Percentiles rank a stretch among this genome's conserved stretches.
Evolutionary conservation across 2,888 invertebrate genomes (phyloP).

Genomic region (Blomia tropicalis): DNA sequence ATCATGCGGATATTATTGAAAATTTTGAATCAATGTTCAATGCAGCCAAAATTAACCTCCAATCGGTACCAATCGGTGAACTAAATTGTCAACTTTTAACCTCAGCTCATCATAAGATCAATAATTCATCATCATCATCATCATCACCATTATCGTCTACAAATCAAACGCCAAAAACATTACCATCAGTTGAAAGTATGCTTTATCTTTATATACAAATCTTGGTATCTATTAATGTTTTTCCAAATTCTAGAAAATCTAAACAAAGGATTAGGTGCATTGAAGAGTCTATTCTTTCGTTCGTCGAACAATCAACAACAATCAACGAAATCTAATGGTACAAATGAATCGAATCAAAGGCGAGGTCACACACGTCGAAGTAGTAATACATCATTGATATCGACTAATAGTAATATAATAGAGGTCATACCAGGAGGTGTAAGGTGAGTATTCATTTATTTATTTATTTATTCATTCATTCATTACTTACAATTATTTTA

Average conservation of each 20-base stretch:
- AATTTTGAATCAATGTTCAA: slow-evolving; percentile 48
- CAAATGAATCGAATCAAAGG: too few species aligned
- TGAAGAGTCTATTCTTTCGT: slow-evolving; percentile 8
- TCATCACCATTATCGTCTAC: not conserved
- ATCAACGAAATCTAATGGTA: too few species aligned
- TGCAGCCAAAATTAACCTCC: slow-evolving; percentile 59
- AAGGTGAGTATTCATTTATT: not conserved
- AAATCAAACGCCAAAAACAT: not conserved
- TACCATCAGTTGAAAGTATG: not conserved
- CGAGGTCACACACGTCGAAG: slow-evolving; percentile 15
- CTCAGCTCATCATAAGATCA: not conserved
- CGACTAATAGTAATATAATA: not conserved
- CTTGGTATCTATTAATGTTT: not conserved
- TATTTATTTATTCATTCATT: not conserved
- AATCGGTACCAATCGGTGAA: slow-evolving; percentile 42
- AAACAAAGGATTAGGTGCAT: not conserved
- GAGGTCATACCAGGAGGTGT: not conserved
- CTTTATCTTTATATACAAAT: not conserved
- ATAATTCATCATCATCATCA: not conserved
- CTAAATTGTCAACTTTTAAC: not conserved
- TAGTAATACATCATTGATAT: slow-evolving; percentile 29
- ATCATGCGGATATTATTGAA: slow-evolving; percentile 39
- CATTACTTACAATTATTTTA: too few species aligned
- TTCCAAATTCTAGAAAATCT: not conserved
- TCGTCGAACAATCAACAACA: not conserved